Conservation (phyloP, 2,888 invertebrate genomes). For the Synanthedon tipuliformis region DNA sequence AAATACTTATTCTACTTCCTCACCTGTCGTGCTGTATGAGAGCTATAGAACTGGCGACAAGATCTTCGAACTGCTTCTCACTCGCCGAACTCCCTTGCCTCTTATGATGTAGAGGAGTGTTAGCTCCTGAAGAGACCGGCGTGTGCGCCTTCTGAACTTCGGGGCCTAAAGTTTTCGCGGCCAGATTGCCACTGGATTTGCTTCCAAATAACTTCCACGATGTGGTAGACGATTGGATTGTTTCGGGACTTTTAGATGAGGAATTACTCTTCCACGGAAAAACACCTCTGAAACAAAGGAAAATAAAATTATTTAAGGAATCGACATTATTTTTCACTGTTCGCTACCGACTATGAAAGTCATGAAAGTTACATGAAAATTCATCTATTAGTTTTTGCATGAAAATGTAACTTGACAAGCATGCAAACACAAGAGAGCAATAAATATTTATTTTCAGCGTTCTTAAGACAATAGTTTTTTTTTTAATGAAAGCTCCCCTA, state of each 20-base stretch:
- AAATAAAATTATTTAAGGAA: constrained; percentile 1
- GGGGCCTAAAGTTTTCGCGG: constrained; percentile 29
- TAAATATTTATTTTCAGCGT: too few relatives aligned
- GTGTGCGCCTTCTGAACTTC: constrained; percentile 44
- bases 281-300: constrained; percentile 60
- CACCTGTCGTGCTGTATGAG: constrained; percentile 77
- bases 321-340: not conserved
- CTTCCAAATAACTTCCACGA: constrained; percentile 55
- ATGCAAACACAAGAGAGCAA: too few relatives aligned
- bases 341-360: too few relatives aligned
- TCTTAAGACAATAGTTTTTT: too few relatives aligned
- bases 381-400: too few relatives aligned
- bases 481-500: too few relatives aligned
- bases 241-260: constrained; percentile 40
- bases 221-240: constrained; percentile 22
- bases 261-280: constrained; percentile 64
- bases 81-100: constrained; percentile 62
- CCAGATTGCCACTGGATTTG: constrained; percentile 47
- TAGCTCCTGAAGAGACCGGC: constrained; percentile 44
- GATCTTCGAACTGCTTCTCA: constrained; percentile 68
- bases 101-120: constrained; percentile 56
- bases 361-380: too few relatives aligned
- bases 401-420: too few relatives aligned
- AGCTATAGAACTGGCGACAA: constrained; percentile 78
- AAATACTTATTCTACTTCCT: constrained; percentile 8